A percentile compares a stretch with the other conserved stretches of the same genome.
Evolutionary conservation across 2,113 vertebrate genomes (phyloP).

Genomic region (Notothenia rossii): DNA sequence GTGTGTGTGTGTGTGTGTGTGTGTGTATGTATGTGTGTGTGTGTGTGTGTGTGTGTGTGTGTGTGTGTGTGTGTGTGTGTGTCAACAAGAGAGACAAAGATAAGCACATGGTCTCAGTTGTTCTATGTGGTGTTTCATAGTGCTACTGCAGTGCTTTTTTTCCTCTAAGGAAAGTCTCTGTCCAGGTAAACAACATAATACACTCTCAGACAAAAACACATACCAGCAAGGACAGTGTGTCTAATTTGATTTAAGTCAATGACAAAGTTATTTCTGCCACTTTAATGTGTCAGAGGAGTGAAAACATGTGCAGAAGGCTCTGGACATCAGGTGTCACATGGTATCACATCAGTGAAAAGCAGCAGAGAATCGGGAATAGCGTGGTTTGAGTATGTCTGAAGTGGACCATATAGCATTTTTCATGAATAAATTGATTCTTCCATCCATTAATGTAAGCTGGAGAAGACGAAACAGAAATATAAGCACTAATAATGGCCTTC

Average conservation of each 20-base stretch:
- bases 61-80: neutral
- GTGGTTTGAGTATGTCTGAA: neutral
- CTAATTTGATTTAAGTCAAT: conserved; percentile 30
- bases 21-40: neutral
- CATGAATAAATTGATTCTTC: conserved; percentile 43
- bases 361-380: neutral
- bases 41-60: neutral
- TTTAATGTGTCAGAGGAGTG: conserved; percentile 21
- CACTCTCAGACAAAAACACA: conserved; percentile 1
- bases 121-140: conserved; percentile 44
- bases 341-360: conserved; percentile 34
- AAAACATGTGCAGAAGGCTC: conserved; percentile 8
- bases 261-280: conserved; percentile 39
- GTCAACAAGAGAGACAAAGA: neutral
- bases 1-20: neutral
- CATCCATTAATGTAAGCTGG: conserved; percentile 41
- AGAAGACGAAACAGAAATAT: conserved; percentile 50
- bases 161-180: conserved; percentile 25
- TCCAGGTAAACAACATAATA: conserved; percentile 41
- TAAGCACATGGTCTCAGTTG: conserved; percentile 6
- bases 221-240: conserved; percentile 6
- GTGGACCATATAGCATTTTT: conserved; percentile 28
- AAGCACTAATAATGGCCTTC: conserved; percentile 50
- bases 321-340: conserved; percentile 22
- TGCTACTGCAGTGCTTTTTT: conserved; percentile 1